phyloP scores from a whole-genome alignment of 2,888 invertebrate genomes.

The Leptinotarsa tumamoca region DNA sequence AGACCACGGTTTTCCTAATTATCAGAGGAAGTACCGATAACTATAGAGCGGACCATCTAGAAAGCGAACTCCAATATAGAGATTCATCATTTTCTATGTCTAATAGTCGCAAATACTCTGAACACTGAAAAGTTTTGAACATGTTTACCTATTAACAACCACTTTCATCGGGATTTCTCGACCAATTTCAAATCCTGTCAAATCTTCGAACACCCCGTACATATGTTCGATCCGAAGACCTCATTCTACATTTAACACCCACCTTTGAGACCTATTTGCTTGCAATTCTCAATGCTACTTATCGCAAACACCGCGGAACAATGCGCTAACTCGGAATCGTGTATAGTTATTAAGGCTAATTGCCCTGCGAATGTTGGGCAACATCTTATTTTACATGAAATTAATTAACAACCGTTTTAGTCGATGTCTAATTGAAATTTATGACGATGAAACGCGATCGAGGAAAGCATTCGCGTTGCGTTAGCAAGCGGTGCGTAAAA shows the following conservation, averaged over 20 bases:
- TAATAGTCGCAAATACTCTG: no score
- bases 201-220: neutral
- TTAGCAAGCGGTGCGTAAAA: conserved; percentile 10
- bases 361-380: conserved; percentile 22
- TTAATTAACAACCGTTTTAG: conserved; percentile 14
- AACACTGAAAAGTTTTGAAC: no score
- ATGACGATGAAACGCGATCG: neutral
- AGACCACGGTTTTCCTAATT: no score
- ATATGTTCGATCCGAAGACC: conserved; percentile 10
- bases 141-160: no score
- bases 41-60: no score
- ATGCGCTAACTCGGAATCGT: conserved; percentile 19
- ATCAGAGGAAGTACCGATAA: no score
- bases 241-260: conserved; percentile 25
- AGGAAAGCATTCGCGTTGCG: neutral
- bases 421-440: conserved; percentile 21
- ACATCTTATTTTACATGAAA: conserved; percentile 13
- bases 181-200: no score
- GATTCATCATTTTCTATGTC: no score
- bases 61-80: no score
- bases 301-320: conserved; percentile 17
- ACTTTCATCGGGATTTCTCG: no score
- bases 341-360: conserved; percentile 27
- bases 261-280: conserved; percentile 22
- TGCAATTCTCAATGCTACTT: conserved; percentile 25